Conservation (phyloP, 2,113 vertebrate species). For the Myrmecophaga tridactyla region DNA sequence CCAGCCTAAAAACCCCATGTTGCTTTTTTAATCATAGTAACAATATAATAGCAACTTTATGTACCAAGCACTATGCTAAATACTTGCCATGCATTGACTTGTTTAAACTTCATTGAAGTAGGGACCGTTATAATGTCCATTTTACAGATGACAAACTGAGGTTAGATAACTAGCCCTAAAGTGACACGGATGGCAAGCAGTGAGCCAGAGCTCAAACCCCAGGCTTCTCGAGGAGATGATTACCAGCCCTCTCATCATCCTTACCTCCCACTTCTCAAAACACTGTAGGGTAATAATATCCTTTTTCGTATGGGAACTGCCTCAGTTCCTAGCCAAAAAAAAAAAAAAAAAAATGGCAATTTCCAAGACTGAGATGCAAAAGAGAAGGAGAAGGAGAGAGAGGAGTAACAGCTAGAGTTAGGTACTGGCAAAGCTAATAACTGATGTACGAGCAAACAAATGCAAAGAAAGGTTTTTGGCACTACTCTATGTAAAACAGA, state of each 20-base stretch:
- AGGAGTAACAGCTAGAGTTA: background rate
- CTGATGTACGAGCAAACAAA: constrained; percentile 35
- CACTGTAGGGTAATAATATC: background rate
- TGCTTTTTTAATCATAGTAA: background rate
- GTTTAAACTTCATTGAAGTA: constrained; percentile 6
- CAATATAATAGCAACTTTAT: background rate
- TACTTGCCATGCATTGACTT: background rate
- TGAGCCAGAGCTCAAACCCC: background rate
- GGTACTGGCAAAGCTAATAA: constrained; percentile 44
- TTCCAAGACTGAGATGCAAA: background rate
- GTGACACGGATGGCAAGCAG: background rate
- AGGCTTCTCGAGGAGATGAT: background rate
- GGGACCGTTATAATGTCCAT: background rate
- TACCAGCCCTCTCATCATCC: background rate
- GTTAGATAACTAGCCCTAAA: background rate
- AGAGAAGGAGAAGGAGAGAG: background rate
- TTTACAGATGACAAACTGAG: constrained; percentile 5
- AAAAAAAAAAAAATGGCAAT: background rate
- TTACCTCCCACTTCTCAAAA: background rate
- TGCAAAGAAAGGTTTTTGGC: constrained; percentile 41
- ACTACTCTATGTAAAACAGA: constrained; percentile 26
- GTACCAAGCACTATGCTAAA: background rate
- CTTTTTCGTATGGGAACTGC: background rate
- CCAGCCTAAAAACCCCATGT: background rate
- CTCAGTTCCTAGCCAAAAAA: background rate